Base-by-base conservation (phyloP, 2,113 vertebrate genomes). In the Ranitomeya variabilis region DNA sequence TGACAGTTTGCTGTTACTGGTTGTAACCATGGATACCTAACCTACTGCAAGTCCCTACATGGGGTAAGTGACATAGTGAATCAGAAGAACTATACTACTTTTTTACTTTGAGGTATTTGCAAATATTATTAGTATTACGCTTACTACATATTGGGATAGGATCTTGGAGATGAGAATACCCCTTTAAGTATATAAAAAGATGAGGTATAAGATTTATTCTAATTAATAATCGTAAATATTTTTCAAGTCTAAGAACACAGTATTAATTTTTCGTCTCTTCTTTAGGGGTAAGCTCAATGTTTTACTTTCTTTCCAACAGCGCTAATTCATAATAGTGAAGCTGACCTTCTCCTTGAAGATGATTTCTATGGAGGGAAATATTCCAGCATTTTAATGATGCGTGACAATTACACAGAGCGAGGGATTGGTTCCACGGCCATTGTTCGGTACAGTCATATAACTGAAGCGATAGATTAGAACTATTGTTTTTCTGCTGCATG, bases 351-450 rank as follows among this genome's bases (percentile, higher is more conserved):
- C 12, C 67, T 52, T 64, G 26, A 73, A 88, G 76, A 69, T 59
- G 60, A 82, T 74, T 60, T 62, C 55, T 82, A 52, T 64, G 54
- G 76, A 52, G 76, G 80, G 80, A 83, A 88, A 74, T 76, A 52
- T 45, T 74, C 76, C n/a, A 88, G 78, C 54, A 74, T 88, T 82
- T 52, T 78, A 15, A 57, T 79, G 45, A 12, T 19, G 55, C 23
- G 4, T 67, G 60, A 87, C 76, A 87, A 86, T 69, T 80, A 19
- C 45, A 26, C 45, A 78, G 4, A 5, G n/a, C 14, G 31, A 54
- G 37, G 26, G 67, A 83, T 88, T 37, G 23, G 19, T 87, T 82
- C 60, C 79, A 83, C n/a, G 10, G 0, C 54, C 52, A 74, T 73
- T 74, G 66, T 83, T 67, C 37, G 76, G 31, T 62, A 74, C 60